These are phyloP conservation scores for Hoplostethus atlanticus DNA, from an alignment of 2,797 vertebrate species.

Conservation along the genomic window DNA sequence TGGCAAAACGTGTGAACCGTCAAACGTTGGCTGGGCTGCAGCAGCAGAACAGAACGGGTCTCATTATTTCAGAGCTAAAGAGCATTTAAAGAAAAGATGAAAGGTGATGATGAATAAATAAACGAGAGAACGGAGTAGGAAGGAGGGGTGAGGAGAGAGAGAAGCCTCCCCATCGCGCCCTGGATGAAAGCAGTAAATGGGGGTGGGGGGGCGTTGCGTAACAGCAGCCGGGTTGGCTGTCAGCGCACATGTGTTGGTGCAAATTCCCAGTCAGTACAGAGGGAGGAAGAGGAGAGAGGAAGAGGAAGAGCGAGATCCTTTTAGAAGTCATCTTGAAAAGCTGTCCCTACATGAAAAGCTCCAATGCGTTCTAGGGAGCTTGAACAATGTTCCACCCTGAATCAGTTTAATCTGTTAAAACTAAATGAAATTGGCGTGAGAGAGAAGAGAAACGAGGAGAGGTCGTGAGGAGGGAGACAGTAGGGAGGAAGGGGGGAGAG, in stretches of 20 bases:
- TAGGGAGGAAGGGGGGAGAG: constrained; percentile 1
- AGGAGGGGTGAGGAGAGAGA: neutral
- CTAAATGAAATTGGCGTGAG: neutral
- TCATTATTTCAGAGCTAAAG: constrained; percentile 39
- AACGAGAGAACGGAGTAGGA: constrained; percentile 17
- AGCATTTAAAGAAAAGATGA: constrained; percentile 53
- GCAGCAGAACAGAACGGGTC: neutral
- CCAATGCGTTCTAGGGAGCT: too few relatives aligned
- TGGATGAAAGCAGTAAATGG: constrained; percentile 39
- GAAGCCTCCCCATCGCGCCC: constrained; percentile 40
- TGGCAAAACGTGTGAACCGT: neutral
- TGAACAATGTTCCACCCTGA: too few relatives aligned
- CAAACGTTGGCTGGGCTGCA: neutral
- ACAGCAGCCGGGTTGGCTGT: constrained; percentile 59
- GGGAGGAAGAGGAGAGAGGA: neutral
- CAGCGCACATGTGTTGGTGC: constrained; percentile 31
- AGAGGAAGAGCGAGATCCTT: too few relatives aligned
- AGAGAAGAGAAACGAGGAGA: neutral
- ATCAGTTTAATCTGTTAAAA: too few relatives aligned
- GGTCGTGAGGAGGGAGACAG: neutral
- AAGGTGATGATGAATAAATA: constrained; percentile 65
- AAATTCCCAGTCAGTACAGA: constrained; percentile 32
- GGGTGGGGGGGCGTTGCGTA: constrained; percentile 52
- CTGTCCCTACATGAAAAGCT: too few relatives aligned
- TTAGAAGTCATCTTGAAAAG: too few relatives aligned